phyloP scores from a whole-genome alignment of 1,140 invertebrate species.

The Polyergus mexicanus region DNA sequence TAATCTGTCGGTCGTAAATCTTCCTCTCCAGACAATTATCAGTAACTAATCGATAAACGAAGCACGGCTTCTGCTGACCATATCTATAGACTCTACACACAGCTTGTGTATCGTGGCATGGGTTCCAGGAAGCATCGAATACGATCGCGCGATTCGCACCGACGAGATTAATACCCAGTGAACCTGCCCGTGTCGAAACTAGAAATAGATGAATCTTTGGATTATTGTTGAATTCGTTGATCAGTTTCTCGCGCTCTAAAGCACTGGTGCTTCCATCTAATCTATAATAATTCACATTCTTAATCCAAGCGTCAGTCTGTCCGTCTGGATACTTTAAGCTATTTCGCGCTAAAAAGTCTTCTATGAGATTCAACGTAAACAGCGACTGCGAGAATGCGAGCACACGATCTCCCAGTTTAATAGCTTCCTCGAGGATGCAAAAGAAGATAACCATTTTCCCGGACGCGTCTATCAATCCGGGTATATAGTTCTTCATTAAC shows the following conservation, averaged over 20 bases:
- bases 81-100: constrained; percentile 99
- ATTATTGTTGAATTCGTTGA: constrained; percentile 98
- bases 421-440: constrained; percentile 96
- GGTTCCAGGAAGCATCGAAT: constrained; percentile 99
- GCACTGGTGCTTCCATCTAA: constrained; percentile 98
- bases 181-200: constrained; percentile 98
- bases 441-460: constrained; percentile 98
- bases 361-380: constrained; percentile 98
- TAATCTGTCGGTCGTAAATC: constrained; percentile 99
- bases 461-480: constrained; percentile 96
- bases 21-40: constrained; percentile 99
- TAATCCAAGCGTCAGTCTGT: constrained; percentile 91
- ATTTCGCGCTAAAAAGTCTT: constrained; percentile 95
- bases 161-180: constrained; percentile 98
- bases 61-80: constrained; percentile 97
- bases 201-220: constrained; percentile 96
- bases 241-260: constrained; percentile 97
- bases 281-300: constrained; percentile 96
- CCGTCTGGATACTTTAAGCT: constrained; percentile 90
- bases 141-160: constrained; percentile 99
- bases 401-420: constrained; percentile 95
- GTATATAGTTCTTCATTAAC: constrained; percentile 94
- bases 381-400: constrained; percentile 99
- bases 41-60: constrained; percentile 98
- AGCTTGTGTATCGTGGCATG: constrained; percentile 99